A percentile compares a stretch with the other conserved stretches of the same genome.
Evolutionary conservation across 2,113 vertebrate genomes (phyloP).

Genomic region (Chloropsis hardwickii): DNA sequence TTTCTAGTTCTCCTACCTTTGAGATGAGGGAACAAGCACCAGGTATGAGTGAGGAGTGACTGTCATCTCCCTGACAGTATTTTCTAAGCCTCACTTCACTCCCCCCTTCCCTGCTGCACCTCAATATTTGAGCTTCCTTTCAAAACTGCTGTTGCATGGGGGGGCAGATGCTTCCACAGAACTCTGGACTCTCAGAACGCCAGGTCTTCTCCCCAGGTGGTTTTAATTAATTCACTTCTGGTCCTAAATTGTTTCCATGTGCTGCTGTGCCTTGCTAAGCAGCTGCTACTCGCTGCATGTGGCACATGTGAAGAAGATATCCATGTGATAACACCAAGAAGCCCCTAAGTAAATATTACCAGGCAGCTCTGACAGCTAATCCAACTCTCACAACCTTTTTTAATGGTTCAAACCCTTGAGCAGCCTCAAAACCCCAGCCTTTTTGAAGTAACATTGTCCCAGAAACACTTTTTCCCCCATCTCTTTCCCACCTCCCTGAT

Average conservation of each 20-base stretch:
- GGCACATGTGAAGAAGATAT: not conserved
- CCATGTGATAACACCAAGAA: not conserved
- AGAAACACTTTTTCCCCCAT: not conserved
- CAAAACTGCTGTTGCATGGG: not conserved
- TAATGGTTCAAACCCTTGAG: not conserved
- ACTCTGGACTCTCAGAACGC: not conserved
- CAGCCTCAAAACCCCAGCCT: not conserved
- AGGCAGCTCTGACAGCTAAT: not conserved
- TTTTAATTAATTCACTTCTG: conserved; percentile 4
- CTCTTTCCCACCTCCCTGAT: not conserved
- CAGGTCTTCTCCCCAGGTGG: not conserved
- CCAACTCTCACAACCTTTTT: not conserved
- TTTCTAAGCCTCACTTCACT: not conserved
- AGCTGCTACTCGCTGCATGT: not conserved
- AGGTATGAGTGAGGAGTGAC: not conserved
- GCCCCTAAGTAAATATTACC: not conserved
- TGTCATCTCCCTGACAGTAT: not conserved
- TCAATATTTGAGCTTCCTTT: not conserved
- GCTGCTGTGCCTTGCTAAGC: not conserved
- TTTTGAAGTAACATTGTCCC: not conserved
- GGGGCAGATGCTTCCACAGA: not conserved
- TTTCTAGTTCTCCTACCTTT: not conserved
- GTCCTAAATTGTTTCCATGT: not conserved
- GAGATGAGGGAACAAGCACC: not conserved
- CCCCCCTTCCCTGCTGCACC: not conserved